Evolutionary conservation across 1,140 invertebrate species (phyloP), one percentile per base, ranked within the genome.

Genomic region (Drosophila orena): DNA sequence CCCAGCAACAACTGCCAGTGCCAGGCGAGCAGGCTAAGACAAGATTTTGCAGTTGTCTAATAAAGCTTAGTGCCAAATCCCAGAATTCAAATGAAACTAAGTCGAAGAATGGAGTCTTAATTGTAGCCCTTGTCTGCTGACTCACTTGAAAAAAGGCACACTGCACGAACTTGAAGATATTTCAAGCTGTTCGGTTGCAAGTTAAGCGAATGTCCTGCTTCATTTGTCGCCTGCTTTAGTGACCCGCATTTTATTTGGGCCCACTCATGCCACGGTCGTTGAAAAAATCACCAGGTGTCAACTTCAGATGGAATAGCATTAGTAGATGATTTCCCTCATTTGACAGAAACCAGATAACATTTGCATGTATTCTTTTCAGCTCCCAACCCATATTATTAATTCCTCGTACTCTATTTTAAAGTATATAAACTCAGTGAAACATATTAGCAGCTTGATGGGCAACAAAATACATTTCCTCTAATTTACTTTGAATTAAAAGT

Each of bases 11-110:
- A 65, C 68, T 66, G 61, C 61, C 55, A 27, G 24, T 27, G 35
- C 54, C 42, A 46, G 17, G 27, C n/a, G 58, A 72, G 40, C 35
- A 30, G 46, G 65, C 52, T 22, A 55, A 56, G 46, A 40, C 56
- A 43, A 77, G 73, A 75, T 66, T 53, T 77, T 68, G 72, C 50
- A 69, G 74, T 77, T 77, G 74, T 58, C 64, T 77, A 69, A 77
- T 75, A 57, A 66, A 76, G 52, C 71, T 76, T 76, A 68, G 46
- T 43, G 50, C 62, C 44, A 70, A 70, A 70, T 70, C 65, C 52
- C 4, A 40, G 65, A 57, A 70, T 70, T 70, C 68, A 70, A 70
- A 70, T 70, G 52, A 49, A 68, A 65, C 64, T 42, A 57, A 57
- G 17, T 38, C 52, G 64, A 70, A 47, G 50, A 70, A 38, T 43